Evolutionary conservation across 2,888 invertebrate genomes (phyloP).

Genomic region (Archips crataeganus): DNA sequence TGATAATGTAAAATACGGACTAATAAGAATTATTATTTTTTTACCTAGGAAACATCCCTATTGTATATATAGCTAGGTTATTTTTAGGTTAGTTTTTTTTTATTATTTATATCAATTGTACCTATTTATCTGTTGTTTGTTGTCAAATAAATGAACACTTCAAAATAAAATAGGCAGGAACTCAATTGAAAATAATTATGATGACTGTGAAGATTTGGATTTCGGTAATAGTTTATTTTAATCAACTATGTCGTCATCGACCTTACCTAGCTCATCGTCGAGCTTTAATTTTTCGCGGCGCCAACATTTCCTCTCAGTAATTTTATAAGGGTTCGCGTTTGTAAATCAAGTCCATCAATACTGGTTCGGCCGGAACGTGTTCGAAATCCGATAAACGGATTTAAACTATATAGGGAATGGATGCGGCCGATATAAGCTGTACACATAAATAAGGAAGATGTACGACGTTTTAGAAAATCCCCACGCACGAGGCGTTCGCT

Average conservation of each 20-base stretch:
- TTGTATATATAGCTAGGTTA: too few relatives aligned
- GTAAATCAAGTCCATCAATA: constrained; percentile 78
- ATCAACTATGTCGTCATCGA: not conserved
- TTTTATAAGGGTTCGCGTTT: constrained; percentile 71
- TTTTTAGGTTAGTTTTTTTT: too few relatives aligned
- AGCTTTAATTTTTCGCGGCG: constrained; percentile 53
- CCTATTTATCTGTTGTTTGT: too few relatives aligned
- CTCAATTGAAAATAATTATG: not conserved
- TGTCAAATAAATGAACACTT: too few relatives aligned
- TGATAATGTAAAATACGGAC: too few relatives aligned
- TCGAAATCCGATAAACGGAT: constrained; percentile 83
- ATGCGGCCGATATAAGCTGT: constrained; percentile 78
- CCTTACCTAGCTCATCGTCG: not conserved
- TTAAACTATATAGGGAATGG: constrained; percentile 78
- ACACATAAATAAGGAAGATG: constrained; percentile 84
- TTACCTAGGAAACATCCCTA: too few relatives aligned
- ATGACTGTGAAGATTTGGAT: not conserved
- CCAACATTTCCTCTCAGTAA: constrained; percentile 64
- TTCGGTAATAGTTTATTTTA: not conserved
- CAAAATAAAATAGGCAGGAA: too few relatives aligned
- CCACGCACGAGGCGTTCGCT: constrained; percentile 74
- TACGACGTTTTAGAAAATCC: constrained; percentile 81
- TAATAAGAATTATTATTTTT: too few relatives aligned
- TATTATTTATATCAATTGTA: too few relatives aligned
- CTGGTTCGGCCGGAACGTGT: constrained; percentile 76